These are phyloP conservation scores for Yponomeuta plumbellus DNA, from an alignment of 2,888 invertebrate genomes.

Conservation along the genomic window DNA sequence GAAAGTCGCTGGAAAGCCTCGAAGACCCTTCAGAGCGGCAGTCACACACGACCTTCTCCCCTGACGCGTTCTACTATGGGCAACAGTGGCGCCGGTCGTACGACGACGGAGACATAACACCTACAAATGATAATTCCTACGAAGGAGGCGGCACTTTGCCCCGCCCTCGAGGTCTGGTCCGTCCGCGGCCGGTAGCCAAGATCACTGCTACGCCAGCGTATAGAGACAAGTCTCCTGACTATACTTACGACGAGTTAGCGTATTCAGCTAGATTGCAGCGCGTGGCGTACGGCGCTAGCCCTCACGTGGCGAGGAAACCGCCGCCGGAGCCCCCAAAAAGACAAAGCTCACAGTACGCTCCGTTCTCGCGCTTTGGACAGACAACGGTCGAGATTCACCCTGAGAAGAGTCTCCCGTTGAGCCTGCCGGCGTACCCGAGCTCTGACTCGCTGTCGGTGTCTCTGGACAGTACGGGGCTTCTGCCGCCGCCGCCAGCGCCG, in stretches of 20 bases:
- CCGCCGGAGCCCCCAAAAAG: slow-evolving; percentile 89
- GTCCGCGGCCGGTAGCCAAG: slow-evolving; percentile 89
- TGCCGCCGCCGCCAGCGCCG: slow-evolving; percentile 80
- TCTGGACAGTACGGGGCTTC: slow-evolving; percentile 78
- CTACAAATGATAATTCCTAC: slow-evolving; percentile 83
- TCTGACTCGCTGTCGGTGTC: slow-evolving; percentile 80
- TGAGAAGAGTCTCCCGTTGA: slow-evolving; percentile 76
- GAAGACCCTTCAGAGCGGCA: slow-evolving; percentile 85
- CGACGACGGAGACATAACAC: slow-evolving; percentile 93
- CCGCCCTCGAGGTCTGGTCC: slow-evolving; percentile 86
- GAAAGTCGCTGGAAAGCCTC: slow-evolving; percentile 89
- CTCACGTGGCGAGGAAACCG: slow-evolving; percentile 84
- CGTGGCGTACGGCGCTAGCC: slow-evolving; percentile 80
- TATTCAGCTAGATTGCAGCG: slow-evolving; percentile 68
- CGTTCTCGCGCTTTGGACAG: slow-evolving; percentile 71
- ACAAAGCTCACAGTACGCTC: slow-evolving; percentile 76
- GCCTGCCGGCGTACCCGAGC: slow-evolving; percentile 80
- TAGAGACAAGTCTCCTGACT: slow-evolving; percentile 62
- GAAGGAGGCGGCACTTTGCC: slow-evolving; percentile 92
- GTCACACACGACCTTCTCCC: slow-evolving; percentile 77
- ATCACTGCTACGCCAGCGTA: slow-evolving; percentile 76
- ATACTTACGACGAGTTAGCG: slow-evolving; percentile 68
- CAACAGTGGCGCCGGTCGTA: slow-evolving; percentile 85
- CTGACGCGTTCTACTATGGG: slow-evolving; percentile 76
- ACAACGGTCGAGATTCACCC: slow-evolving; percentile 79